These are phyloP conservation scores for Tragelaphus scriptus DNA, from an alignment of 2,113 vertebrate species.

Conservation along the genomic window DNA sequence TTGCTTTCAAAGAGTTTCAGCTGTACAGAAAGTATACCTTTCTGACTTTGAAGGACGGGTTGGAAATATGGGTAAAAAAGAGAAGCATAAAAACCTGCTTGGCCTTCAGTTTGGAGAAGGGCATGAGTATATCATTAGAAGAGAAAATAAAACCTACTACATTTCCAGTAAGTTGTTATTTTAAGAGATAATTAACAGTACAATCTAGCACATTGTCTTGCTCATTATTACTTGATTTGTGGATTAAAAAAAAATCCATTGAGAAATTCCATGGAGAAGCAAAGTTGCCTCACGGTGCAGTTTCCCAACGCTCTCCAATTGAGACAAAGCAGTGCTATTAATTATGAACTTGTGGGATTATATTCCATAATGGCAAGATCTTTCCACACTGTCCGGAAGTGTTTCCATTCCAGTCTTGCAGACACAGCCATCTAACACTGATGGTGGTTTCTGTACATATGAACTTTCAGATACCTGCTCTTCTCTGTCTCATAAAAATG, in stretches of 20 bases:
- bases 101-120: background rate
- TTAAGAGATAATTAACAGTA: conserved; percentile 37
- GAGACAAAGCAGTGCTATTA: conserved; percentile 33
- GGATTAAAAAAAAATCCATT: conserved; percentile 47
- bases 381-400: background rate
- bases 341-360: conserved; percentile 32
- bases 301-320: background rate
- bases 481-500: background rate
- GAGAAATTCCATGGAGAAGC: background rate
- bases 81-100: background rate
- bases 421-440: background rate
- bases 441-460: background rate
- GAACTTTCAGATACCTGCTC: background rate
- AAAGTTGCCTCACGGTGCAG: background rate
- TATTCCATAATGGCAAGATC: background rate
- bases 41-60: background rate
- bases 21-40: background rate
- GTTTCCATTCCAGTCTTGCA: background rate
- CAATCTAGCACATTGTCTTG: conserved; percentile 9
- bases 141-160: conserved; percentile 6
- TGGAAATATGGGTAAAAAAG: background rate
- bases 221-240: conserved; percentile 53
- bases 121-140: background rate
- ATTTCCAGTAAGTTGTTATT: conserved; percentile 50
- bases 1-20: background rate